Evolutionary conservation across 2,888 invertebrate species (phyloP).

Genomic region (Criorhina ranunculi): DNA sequence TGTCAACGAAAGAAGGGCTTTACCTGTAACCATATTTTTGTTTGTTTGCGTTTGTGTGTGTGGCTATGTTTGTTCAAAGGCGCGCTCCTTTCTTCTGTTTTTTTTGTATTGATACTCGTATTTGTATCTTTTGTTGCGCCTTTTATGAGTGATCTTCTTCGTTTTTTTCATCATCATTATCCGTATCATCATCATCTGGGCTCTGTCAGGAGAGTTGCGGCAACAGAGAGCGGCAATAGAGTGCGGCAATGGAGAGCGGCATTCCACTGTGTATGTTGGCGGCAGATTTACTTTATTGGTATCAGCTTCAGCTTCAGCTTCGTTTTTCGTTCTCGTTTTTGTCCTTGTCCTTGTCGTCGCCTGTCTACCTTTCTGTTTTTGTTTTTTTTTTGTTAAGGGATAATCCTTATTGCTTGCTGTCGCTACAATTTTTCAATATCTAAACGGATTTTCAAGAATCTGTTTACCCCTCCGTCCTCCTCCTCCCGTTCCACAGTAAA

Average conservation of each 20-base stretch:
- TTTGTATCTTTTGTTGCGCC: background rate
- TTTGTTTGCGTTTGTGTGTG: background rate
- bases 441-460: slow-evolving; percentile 12
- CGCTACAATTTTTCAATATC: slow-evolving; percentile 21
- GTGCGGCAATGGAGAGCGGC: background rate
- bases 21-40: background rate
- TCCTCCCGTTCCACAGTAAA: background rate
- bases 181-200: slow-evolving; percentile 61
- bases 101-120: slow-evolving; percentile 32
- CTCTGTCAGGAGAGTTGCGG: slow-evolving; percentile 41
- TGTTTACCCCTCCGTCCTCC: background rate
- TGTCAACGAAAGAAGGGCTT: background rate
- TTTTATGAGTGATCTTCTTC: slow-evolving; percentile 41
- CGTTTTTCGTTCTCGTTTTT: slow-evolving; percentile 17
- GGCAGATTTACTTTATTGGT: slow-evolving; percentile 70
- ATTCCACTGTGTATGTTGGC: slow-evolving; percentile 40
- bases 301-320: slow-evolving; percentile 47
- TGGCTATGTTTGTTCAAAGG: slow-evolving; percentile 18
- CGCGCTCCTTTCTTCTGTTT: slow-evolving; percentile 34
- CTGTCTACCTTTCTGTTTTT: slow-evolving; percentile 45
- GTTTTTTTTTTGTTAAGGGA: slow-evolving; percentile 53
- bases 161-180: slow-evolving; percentile 60
- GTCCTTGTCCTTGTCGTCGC: slow-evolving; percentile 12
- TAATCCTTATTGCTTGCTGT: slow-evolving; percentile 61
- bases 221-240: slow-evolving; percentile 20